Evolutionary conservation across 2,113 vertebrate species (phyloP), one percentile per base, ranked within the genome.

Genomic region (Gallinago jamesoni): DNA sequence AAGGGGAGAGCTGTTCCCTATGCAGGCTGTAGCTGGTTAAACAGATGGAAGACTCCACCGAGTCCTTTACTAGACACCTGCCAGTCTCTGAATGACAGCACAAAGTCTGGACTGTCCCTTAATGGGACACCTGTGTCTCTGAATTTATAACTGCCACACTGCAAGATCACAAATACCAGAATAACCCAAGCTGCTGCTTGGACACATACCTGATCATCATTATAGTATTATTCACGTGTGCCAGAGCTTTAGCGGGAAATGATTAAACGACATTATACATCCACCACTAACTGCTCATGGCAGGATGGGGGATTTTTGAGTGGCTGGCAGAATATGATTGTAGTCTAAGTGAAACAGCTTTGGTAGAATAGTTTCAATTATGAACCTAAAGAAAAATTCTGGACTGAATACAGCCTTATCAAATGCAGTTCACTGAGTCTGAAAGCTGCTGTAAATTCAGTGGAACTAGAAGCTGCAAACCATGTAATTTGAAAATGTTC

Each of bases 401-500:
- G 93, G 90, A 89, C 72, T 79, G 96, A 97, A 95, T 95, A 83
- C 74, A 97, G 83, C 53, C 96, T 97, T 96, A 95, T 97, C 95
- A 97, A 97, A 96, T 87, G 52, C 91, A 98, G 95, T 92, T 97
- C 96, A 96, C 37, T 96, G 97, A 88, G 11, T 97, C 87, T 96
- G 96, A 97, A 97, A 98, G 81, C 93, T 97, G 89, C 69, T 97
- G 57, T 94, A 97, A 98, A 98, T 97, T 97, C 92, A 96, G 77
- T 83, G 89, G 82, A 97, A 98, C 89, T 73, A 96, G 87, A 86
- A 96, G 96, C 79, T 96, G 92, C 79, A 95, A 95, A 95, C 80
- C 96, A 90, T 97, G 87, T 97, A 98, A 98, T 98, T 97, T 98
- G 96, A 97, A 98, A 98, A 95, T 95, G 86, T 96, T 98, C 95